Conservation (phyloP, 2,113 vertebrate genomes). For the Eurystomus gularis region DNA sequence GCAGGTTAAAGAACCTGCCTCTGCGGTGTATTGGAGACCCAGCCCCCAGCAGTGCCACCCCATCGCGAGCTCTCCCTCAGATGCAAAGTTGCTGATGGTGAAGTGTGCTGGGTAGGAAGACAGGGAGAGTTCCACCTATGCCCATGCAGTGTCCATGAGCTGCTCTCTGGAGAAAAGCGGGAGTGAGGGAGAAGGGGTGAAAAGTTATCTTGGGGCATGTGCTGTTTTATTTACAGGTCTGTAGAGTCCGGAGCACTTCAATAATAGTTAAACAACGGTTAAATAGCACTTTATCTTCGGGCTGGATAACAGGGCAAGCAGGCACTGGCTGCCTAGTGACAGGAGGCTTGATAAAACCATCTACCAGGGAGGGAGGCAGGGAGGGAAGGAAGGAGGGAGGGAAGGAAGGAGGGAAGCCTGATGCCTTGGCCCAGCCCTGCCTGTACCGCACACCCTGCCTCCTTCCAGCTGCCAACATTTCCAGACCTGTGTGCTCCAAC, state of each 20-base stretch:
- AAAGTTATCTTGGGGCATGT: neutral
- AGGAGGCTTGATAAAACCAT: neutral
- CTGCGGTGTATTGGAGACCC: neutral
- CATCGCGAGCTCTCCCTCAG: rapidly evolving
- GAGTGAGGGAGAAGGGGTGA: neutral
- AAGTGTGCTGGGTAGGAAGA: rapidly evolving
- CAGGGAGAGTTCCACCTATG: neutral
- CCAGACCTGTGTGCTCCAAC: neutral
- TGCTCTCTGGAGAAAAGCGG: neutral
- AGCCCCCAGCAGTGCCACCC: neutral
- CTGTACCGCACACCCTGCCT: neutral
- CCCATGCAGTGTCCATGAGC: rapidly evolving
- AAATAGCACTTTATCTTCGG: constrained; percentile 23
- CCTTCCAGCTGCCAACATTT: neutral
- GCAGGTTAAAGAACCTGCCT: neutral
- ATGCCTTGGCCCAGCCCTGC: neutral
- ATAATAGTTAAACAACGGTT: constrained; percentile 2
- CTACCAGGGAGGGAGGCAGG: neutral
- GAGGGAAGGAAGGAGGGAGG: neutral
- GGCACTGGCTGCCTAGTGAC: neutral
- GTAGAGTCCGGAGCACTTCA: neutral
- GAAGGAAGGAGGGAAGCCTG: neutral
- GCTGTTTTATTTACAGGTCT: neutral
- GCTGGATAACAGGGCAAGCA: neutral
- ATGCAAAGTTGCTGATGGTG: rapidly evolving